Conservation (phyloP, 2,797 vertebrate genomes). For the Phoeniculus purpureus region DNA sequence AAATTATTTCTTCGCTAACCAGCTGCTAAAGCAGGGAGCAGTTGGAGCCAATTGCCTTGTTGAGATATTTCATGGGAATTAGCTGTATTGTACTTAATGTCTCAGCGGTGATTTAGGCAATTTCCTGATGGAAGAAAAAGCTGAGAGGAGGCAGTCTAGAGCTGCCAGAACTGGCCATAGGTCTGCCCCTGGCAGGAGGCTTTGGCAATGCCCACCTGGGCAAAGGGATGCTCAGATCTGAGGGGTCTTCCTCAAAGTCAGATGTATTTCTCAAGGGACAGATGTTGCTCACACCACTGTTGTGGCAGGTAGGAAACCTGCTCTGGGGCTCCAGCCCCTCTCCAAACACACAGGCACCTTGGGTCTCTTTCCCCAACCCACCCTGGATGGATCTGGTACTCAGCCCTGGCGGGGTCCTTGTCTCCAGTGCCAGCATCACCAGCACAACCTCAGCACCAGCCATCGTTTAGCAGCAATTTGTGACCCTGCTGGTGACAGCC, state of each 20-base stretch:
- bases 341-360: fast-evolving
- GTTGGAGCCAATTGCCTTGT: conserved; percentile 7
- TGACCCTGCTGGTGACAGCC: background rate
- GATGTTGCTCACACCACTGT: background rate
- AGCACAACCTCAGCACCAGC: background rate
- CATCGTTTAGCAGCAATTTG: background rate
- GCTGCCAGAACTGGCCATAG: background rate
- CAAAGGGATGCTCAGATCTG: background rate
- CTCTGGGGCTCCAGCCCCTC: background rate
- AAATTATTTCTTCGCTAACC: conserved; percentile 23
- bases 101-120: background rate
- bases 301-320: background rate
- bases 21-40: background rate
- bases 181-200: background rate
- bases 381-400: background rate
- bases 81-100: background rate
- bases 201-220: background rate
- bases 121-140: background rate
- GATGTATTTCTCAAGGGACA: background rate
- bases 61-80: background rate
- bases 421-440: fast-evolving
- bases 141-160: background rate
- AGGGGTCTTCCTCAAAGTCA: background rate
- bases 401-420: background rate
- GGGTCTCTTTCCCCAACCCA: fast-evolving